Conservation (phyloP, 2,113 vertebrate species). For the Cebidichthys violaceus region DNA sequence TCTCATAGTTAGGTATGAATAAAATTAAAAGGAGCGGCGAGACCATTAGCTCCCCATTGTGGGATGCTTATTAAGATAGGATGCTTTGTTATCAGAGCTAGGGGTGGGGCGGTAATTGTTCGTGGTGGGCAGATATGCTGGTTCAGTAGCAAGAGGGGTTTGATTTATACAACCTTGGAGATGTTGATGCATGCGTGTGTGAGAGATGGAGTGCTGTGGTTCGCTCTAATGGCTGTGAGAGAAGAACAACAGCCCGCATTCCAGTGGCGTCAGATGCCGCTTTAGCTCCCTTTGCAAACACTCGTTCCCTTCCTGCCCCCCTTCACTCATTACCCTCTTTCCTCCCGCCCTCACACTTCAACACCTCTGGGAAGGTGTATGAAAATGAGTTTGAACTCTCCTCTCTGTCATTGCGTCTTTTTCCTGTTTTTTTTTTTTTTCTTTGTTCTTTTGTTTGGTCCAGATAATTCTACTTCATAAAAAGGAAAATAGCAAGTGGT, state of each 20-base stretch:
- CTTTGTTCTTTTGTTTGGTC: conserved; percentile 31
- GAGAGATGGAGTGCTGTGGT: conserved; percentile 75
- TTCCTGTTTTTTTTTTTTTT: not conserved
- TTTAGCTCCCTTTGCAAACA: conserved; percentile 65
- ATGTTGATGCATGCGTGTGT: conserved; percentile 68
- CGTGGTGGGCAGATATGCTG: conserved; percentile 82
- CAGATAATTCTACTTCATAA: conserved; percentile 35
- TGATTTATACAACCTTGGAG: conserved; percentile 84
- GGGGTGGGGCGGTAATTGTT: conserved; percentile 82
- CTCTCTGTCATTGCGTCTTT: conserved; percentile 52
- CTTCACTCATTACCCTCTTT: conserved; percentile 33
- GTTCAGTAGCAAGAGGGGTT: conserved; percentile 76
- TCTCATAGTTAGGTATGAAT: conserved; percentile 88
- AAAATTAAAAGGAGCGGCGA: conserved; percentile 87
- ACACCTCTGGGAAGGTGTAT: conserved; percentile 48
- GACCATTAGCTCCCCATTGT: conserved; percentile 86
- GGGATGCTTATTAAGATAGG: conserved; percentile 86
- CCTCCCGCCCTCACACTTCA: conserved; percentile 33
- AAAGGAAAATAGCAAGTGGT: conserved; percentile 13
- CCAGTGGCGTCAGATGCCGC: conserved; percentile 65
- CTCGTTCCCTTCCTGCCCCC: conserved; percentile 47
- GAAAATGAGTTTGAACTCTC: conserved; percentile 55
- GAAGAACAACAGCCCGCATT: conserved; percentile 66
- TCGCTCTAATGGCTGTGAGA: conserved; percentile 75
- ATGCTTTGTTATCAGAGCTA: conserved; percentile 84